Conservation (phyloP, 2,888 invertebrate species). For the Metacarcinus magister region DNA sequence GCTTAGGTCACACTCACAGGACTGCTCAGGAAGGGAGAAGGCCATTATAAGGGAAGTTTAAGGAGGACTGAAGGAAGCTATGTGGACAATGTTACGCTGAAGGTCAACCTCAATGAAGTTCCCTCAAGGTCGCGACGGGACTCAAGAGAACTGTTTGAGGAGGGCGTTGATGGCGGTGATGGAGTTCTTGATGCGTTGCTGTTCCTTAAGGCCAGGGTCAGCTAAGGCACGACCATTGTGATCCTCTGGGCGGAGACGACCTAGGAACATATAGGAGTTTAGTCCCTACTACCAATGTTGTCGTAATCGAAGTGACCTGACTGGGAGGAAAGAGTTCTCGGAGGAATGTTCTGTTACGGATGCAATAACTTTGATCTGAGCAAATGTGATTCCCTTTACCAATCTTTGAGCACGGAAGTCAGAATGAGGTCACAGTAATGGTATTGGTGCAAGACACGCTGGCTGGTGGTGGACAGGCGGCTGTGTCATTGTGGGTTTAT, state of each 20-base stretch:
- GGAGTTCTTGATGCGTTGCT: conserved; percentile 70
- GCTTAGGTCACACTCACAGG: too few species aligned
- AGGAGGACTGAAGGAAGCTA: neutral
- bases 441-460: too few species aligned
- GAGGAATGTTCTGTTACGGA: too few species aligned
- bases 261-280: neutral
- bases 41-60: neutral
- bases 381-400: too few species aligned
- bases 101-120: neutral
- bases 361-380: too few species aligned
- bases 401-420: too few species aligned
- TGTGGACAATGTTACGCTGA: neutral
- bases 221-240: neutral
- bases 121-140: neutral
- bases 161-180: conserved; percentile 78
- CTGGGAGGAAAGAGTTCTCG: too few species aligned
- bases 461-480: too few species aligned
- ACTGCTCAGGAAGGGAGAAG: neutral
- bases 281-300: neutral
- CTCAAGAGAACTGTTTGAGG: conserved; percentile 77
- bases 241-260: conserved; percentile 5
- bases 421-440: too few species aligned
- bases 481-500: too few species aligned
- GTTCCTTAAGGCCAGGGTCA: conserved; percentile 66
- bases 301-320: neutral